Percentiles rank a stretch among this genome's conserved stretches.
Conservation (phyloP, 2,888 invertebrate species). For the Drosophila basisetae region DNA sequence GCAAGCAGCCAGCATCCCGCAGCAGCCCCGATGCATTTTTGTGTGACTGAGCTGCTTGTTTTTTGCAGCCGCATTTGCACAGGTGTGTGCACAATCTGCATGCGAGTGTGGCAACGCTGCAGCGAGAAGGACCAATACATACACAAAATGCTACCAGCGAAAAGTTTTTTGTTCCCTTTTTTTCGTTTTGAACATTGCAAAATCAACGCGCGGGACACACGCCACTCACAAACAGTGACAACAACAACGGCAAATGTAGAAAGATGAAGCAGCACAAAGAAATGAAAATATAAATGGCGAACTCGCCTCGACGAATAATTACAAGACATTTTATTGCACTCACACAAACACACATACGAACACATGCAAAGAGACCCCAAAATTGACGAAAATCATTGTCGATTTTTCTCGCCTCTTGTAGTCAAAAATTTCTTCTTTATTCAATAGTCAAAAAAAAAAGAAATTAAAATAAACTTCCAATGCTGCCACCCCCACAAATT, state of each 20-base stretch:
- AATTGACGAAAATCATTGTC: conserved; percentile 44
- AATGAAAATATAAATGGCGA: conserved; percentile 75
- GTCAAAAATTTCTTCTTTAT: conserved; percentile 48
- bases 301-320: conserved; percentile 61
- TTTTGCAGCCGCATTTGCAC: conserved; percentile 58
- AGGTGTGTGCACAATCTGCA: conserved; percentile 70
- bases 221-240: conserved; percentile 44
- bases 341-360: conserved; percentile 15
- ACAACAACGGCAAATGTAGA: conserved; percentile 37
- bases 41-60: conserved; percentile 20
- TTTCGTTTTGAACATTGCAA: conserved; percentile 39
- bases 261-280: conserved; percentile 60
- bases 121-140: conserved; percentile 68
- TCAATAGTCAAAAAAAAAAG: conserved; percentile 25
- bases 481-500: conserved; percentile 43
- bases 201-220: conserved; percentile 58
- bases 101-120: conserved; percentile 79
- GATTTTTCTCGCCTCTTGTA: not conserved
- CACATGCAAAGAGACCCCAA: conserved; percentile 32
- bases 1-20: conserved; percentile 32
- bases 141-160: conserved; percentile 70
- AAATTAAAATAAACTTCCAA: conserved; percentile 36
- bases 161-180: conserved; percentile 41
- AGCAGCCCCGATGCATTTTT: conserved; percentile 38
- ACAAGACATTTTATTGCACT: conserved; percentile 61